Base-by-base conservation (phyloP, 2,113 vertebrate species). In the Prunella himalayana region DNA sequence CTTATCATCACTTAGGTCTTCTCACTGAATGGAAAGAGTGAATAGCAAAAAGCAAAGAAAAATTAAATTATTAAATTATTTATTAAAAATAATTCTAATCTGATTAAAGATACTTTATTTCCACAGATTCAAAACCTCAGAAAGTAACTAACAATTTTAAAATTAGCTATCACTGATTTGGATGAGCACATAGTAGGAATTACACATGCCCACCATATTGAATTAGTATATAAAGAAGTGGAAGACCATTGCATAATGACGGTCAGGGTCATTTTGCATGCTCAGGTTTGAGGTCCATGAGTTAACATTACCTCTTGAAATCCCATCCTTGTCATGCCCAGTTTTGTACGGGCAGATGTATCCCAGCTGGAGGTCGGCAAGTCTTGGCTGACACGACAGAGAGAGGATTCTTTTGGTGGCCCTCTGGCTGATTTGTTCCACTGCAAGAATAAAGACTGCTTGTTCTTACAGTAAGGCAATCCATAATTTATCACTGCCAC, bases 341-440 rank as follows among this genome's bases (percentile, higher is more conserved):
- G 5, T 71, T 81, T 53, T 39, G 6, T 68, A 13, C 8, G 15
- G 11, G 53, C 10, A 33, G 47, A 31, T 0, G 0, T 5, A 3
- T 33, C 73, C 42, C 24, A 41, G 31, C 39, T 86, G 49, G 24
- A 73, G 7, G 8, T 4, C 54, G 65, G 19, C 18, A 59, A 66
- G 22, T 49, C 24, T 21, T 28, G 21, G 21, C 10, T 53, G 35
- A 41, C 6, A 15, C 6, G 68, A 28, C 4, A 80, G 27, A 21
- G 2, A 42, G 3, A 20, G 76, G 14, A n/a, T 57, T 9, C 3
- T 57, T 39, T 63, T n/a, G 25, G 11, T 66, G 42, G 4, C n/a
- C 6, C 17, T 22, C 59, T 4, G 3, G 6, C 24, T 68, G 20
- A 1, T 63, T 49, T 39, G 15, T 49, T 91, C 17, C 21, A 7